These are phyloP conservation scores for Hydrochoerus hydrochaeris DNA, from an alignment of 2,113 vertebrate genomes.

Conservation along the genomic window DNA sequence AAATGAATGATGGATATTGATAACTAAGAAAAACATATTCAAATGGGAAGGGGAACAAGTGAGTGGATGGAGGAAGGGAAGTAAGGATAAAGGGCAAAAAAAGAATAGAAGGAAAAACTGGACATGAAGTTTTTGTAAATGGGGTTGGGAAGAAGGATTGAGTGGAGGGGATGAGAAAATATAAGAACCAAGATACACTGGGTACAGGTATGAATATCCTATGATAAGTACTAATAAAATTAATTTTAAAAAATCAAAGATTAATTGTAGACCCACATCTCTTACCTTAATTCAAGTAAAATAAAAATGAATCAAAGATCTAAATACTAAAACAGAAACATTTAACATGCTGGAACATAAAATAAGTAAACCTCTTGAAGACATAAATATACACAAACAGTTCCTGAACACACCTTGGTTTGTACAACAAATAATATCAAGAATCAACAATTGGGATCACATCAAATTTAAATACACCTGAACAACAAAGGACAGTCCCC, in stretches of 20 bases:
- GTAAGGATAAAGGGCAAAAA: background rate
- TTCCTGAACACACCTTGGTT: no score
- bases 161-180: background rate
- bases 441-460: background rate
- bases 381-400: background rate
- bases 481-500: slow-evolving; percentile 72
- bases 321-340: background rate
- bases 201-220: background rate
- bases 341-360: background rate
- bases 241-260: background rate
- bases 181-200: background rate
- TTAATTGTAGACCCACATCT: background rate
- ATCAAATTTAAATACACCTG: background rate
- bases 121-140: background rate
- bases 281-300: background rate
- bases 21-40: background rate
- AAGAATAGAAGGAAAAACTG: background rate
- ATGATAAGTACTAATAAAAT: background rate
- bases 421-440: no score
- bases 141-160: background rate
- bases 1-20: background rate
- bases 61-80: background rate
- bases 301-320: background rate
- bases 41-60: background rate
- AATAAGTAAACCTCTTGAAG: background rate